Percentiles rank a stretch among this genome's conserved stretches.
Conservation (phyloP, 2,888 invertebrate species). For the Macaria notata region DNA sequence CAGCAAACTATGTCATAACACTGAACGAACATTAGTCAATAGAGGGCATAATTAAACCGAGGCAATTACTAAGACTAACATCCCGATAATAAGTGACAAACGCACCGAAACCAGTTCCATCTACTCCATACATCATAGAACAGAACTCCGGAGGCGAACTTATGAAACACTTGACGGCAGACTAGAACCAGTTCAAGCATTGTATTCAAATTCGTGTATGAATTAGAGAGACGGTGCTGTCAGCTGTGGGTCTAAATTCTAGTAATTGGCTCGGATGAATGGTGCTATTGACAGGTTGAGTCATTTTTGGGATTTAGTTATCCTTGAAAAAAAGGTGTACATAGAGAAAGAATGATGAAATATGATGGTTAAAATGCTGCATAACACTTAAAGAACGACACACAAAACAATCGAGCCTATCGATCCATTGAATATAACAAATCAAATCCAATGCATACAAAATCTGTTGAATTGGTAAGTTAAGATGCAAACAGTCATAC, state of each 20-base stretch:
- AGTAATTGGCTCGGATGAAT: slow-evolving; percentile 41
- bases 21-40: too few relatives aligned
- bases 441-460: too few relatives aligned
- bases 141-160: slow-evolving; percentile 35
- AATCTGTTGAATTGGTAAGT: too few relatives aligned
- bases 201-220: slow-evolving; percentile 66
- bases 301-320: too few relatives aligned
- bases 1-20: background rate
- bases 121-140: slow-evolving; percentile 1
- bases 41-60: slow-evolving; percentile 2
- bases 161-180: slow-evolving; percentile 50
- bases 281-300: slow-evolving; percentile 3
- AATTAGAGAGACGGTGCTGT: slow-evolving; percentile 49
- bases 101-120: slow-evolving; percentile 17
- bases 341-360: too few relatives aligned
- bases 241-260: slow-evolving; percentile 32
- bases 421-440: too few relatives aligned
- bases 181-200: slow-evolving; percentile 48
- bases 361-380: too few relatives aligned
- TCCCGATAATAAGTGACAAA: slow-evolving; percentile 25
- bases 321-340: too few relatives aligned
- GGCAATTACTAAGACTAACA: slow-evolving; percentile 25
- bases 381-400: too few relatives aligned
- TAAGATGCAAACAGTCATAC: too few relatives aligned
- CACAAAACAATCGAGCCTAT: too few relatives aligned